Evolutionary conservation across 2,113 vertebrate genomes (phyloP), one percentile per base, ranked within the genome.

Genomic region (Chlorodrepanis virens): DNA sequence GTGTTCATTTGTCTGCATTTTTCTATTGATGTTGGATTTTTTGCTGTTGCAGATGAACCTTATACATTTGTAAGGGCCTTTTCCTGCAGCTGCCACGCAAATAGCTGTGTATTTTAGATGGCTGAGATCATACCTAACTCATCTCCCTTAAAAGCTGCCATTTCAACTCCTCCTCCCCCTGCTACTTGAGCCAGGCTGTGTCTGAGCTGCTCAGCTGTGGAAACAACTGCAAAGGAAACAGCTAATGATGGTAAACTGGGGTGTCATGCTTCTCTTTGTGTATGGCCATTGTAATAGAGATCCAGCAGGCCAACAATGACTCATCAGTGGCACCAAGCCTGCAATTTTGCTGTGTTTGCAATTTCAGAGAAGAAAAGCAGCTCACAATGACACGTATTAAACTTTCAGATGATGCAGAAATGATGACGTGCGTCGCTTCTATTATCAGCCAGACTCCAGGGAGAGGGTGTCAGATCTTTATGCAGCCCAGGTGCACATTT

Each of bases 401-500:
- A 91, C 85, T 90, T 96, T 84, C 87, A 94, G 89, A 88, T 94
- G 86, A 87, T 94, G 94, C 53, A 93, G 92, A 94, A 96, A 96
- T 95, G 33, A 83, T 77, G 86, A 96, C 64, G 76, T 93, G 27
- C 67, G 45, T 86, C 82, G 64, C 89, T 95, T 90, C 80, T 13
- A 71, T 84, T 83, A 95, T 87, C 94, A 85, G 81, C 84, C 94
- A 80, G 60, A 56, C 72, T 44, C 49, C 2, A 59, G 40, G 72
- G 78, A 96, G 74, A 90, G 84, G 82, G 79, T 0, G 3, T 64
- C n/a, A 50, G 77, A 59, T 71, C 53, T 94, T 87, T 91, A 53
- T 83, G 69, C 37, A 42, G 89, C 87, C 94, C 83, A 97, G 83
- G 75, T 83, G 93, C 85, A 77, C 54, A 65, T 87, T 92, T 96